These are phyloP conservation scores for Tipula vernalis DNA, from an alignment of 2,888 invertebrate species.

Conservation along the genomic window DNA sequence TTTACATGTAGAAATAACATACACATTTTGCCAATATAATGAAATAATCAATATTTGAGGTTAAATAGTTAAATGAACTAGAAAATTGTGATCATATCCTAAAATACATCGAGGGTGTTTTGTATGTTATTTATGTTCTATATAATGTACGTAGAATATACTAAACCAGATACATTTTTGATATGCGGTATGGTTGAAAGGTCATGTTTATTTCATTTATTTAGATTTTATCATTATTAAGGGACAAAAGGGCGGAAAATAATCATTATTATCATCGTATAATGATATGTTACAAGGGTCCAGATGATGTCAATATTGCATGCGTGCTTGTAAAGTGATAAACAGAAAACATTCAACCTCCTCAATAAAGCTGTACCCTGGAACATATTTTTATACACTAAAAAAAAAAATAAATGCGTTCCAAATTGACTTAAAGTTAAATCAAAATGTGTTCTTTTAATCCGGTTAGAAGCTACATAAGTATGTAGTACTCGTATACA, in stretches of 20 bases:
- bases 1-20: neutral
- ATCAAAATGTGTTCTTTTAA: neutral
- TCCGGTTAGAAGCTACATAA: neutral
- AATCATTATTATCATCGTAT: neutral
- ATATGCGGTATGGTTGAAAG: neutral
- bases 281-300: neutral
- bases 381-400: neutral
- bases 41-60: neutral
- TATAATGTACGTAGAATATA: neutral
- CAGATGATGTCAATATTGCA: neutral
- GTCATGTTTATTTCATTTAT: neutral
- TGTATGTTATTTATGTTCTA: no score
- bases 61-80: neutral
- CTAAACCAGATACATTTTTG: neutral
- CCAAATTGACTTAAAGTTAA: neutral
- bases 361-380: neutral
- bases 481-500: no score
- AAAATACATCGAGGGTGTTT: neutral
- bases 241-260: neutral
- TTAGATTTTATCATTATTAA: neutral
- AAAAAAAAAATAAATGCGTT: neutral
- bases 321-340: neutral
- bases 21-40: neutral
- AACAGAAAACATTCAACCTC: neutral
- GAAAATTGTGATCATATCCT: neutral